Conservation (phyloP, 1,140 invertebrate genomes). For the Brachystomella parvula region DNA sequence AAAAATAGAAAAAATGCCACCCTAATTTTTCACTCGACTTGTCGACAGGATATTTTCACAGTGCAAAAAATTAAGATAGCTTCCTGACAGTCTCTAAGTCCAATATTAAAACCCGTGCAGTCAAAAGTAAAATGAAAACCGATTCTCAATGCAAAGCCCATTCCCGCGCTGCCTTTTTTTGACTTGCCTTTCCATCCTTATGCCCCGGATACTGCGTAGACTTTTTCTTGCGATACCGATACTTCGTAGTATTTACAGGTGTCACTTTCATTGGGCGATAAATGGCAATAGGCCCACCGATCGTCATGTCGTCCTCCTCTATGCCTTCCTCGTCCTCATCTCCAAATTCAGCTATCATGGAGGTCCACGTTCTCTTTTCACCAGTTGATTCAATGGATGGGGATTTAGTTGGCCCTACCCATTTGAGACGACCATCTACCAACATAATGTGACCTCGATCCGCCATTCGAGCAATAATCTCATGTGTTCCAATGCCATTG, state of each 20-base stretch:
- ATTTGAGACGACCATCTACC: constrained; percentile 7
- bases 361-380: constrained; percentile 6
- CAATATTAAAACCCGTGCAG: too few species aligned
- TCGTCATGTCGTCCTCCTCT: neutral
- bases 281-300: neutral
- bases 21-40: too few species aligned
- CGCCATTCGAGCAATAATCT: constrained; percentile 22
- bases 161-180: too few species aligned
- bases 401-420: constrained; percentile 1
- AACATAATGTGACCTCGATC: constrained; percentile 16
- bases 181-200: too few species aligned
- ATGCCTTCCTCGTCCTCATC: constrained; percentile 17
- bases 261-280: neutral
- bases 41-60: too few species aligned
- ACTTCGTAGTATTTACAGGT: neutral
- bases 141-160: too few species aligned
- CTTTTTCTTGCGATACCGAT: neutral
- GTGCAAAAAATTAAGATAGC: too few species aligned
- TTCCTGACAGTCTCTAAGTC: too few species aligned
- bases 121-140: too few species aligned
- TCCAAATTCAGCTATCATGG: neutral
- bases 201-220: too few species aligned
- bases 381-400: neutral
- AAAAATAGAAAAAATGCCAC: too few species aligned
- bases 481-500: constrained; percentile 6